Evolutionary conservation across 2,797 vertebrate genomes (phyloP).

Genomic region (Mus minutoides): DNA sequence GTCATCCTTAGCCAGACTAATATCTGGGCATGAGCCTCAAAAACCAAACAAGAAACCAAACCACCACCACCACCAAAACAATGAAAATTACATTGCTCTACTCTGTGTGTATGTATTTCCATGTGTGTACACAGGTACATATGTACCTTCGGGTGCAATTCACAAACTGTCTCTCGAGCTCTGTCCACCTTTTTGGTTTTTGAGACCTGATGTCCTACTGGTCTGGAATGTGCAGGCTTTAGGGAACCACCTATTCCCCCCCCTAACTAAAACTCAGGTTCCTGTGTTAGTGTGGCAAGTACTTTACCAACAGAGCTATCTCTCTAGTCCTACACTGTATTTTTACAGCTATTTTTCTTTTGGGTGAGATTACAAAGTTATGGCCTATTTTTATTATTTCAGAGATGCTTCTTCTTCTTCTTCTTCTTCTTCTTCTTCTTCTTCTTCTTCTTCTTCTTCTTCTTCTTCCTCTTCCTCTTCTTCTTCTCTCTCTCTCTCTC

Average conservation of each 20-base stretch:
- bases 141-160: not conserved
- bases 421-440: too few relatives aligned
- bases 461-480: too few relatives aligned
- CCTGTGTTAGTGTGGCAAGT: not conserved
- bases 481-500: too few relatives aligned
- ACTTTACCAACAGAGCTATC: not conserved
- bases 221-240: not conserved
- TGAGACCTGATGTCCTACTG: not conserved
- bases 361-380: slow-evolving; percentile 56
- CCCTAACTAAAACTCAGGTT: not conserved
- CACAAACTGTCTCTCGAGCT: not conserved
- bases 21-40: not conserved
- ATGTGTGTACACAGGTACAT: not conserved
- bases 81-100: slow-evolving; percentile 49
- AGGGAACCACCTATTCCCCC: not conserved
- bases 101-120: not conserved
- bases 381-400: not conserved
- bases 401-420: too few relatives aligned
- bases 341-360: slow-evolving; percentile 25
- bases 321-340: not conserved
- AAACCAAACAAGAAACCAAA: not conserved
- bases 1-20: not conserved
- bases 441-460: too few relatives aligned
- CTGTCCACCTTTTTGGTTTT: not conserved
- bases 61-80: slow-evolving; percentile 8